phyloP scores from a whole-genome alignment of 2,113 vertebrate species.

The Picathartes gymnocephalus region DNA sequence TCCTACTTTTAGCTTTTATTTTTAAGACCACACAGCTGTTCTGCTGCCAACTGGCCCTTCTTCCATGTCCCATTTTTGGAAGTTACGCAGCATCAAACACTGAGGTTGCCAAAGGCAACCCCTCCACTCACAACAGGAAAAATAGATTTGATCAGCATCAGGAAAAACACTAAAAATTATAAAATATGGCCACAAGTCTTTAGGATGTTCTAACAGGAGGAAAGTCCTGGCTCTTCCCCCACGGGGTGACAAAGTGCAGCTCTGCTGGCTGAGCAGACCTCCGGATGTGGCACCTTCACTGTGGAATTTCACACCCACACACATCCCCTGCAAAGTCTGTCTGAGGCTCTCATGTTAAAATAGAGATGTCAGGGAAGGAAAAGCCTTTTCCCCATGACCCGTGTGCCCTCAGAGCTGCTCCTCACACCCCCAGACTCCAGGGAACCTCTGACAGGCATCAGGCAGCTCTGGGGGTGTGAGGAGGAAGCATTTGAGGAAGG shows the following conservation, averaged over 20 bases:
- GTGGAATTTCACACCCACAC: background rate
- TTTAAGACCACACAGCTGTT: background rate
- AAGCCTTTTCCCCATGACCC: background rate
- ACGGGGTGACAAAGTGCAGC: background rate
- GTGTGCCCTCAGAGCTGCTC: background rate
- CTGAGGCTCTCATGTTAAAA: background rate
- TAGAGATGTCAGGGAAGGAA: conserved; percentile 5
- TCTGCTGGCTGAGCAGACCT: background rate
- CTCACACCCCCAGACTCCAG: background rate
- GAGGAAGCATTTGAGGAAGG: background rate
- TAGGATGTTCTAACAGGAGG: background rate
- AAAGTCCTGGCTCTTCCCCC: background rate
- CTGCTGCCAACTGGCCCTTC: background rate
- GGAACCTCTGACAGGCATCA: background rate
- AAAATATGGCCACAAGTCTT: background rate
- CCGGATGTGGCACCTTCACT: background rate
- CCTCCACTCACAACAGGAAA: background rate
- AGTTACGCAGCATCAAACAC: background rate
- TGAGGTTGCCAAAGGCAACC: background rate
- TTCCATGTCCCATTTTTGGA: background rate
- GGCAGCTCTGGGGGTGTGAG: rapidly evolving
- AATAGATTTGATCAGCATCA: background rate
- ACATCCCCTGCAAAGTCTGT: background rate
- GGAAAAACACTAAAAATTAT: background rate
- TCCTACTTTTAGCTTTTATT: background rate